Evolutionary conservation across 2,888 invertebrate species (phyloP).

Genomic region (Lordiphosa andalusiaca): DNA sequence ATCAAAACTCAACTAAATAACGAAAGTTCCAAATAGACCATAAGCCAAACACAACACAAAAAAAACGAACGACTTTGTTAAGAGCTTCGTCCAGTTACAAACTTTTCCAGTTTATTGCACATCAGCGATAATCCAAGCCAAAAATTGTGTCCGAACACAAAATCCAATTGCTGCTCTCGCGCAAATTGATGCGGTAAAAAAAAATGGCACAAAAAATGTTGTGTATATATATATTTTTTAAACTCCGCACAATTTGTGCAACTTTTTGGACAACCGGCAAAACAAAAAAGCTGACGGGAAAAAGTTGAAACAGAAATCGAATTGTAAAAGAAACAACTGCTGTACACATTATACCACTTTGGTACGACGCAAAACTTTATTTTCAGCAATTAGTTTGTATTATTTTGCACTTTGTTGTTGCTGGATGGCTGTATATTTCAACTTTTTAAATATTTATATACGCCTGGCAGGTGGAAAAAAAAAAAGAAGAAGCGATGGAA

Average conservation of each 20-base stretch:
- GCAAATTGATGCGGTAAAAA: conserved; percentile 10
- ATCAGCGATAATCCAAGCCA: conserved; percentile 67
- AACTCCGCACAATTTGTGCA: conserved; percentile 8
- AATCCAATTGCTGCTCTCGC: conserved; percentile 32
- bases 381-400: conserved; percentile 65
- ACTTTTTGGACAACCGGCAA: conserved; percentile 2
- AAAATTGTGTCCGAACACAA: conserved; percentile 60
- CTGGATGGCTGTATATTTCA: conserved; percentile 34
- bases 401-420: conserved; percentile 52
- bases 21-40: conserved; percentile 9
- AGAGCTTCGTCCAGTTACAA: conserved; percentile 35
- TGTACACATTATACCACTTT: conserved; percentile 38
- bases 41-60: background rate
- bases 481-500: conserved; percentile 21
- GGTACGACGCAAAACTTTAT: conserved; percentile 49
- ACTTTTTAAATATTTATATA: conserved; percentile 65
- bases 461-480: conserved; percentile 22
- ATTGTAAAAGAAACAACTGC: conserved; percentile 6
- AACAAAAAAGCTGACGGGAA: background rate
- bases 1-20: background rate
- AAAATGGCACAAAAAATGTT: conserved; percentile 1
- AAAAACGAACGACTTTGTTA: conserved; percentile 1
- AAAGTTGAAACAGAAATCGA: conserved; percentile 12
- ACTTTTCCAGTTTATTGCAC: conserved; percentile 57
- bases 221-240: conserved; percentile 2